Conservation (phyloP, 2,113 vertebrate genomes). For the Petrocephalus zakoni region DNA sequence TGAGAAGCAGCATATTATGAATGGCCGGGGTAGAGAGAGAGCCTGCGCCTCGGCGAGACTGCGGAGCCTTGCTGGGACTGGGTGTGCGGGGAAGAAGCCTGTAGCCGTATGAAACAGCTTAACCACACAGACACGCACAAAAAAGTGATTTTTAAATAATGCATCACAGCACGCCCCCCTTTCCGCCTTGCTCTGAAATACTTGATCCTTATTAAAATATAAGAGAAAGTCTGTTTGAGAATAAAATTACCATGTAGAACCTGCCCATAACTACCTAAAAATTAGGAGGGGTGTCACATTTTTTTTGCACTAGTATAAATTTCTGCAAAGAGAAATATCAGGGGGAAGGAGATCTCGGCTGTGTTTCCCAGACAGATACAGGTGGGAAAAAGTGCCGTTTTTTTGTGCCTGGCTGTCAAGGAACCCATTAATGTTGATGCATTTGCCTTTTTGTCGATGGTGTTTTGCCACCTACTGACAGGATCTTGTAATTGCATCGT, state of each 20-base stretch:
- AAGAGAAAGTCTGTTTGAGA: not conserved
- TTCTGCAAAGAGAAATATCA: not conserved
- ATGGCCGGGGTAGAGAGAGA: not conserved
- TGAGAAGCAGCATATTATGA: not conserved
- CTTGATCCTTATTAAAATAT: not conserved
- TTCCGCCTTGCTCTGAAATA: not conserved
- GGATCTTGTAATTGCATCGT: slow-evolving; percentile 22
- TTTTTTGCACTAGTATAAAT: not conserved
- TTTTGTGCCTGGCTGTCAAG: not conserved
- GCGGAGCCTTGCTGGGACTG: not conserved
- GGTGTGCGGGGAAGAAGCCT: not conserved
- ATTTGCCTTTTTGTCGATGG: slow-evolving; percentile 9
- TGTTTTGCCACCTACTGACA: slow-evolving; percentile 27
- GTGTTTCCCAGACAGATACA: not conserved
- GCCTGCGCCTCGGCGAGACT: not conserved
- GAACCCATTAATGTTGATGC: slow-evolving; percentile 10
- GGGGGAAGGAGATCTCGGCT: not conserved
- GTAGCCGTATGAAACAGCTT: not conserved
- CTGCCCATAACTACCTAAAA: not conserved
- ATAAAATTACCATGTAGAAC: not conserved
- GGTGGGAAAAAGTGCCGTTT: not conserved
- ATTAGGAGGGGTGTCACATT: not conserved
- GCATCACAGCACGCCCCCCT: not conserved
- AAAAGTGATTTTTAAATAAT: not conserved
- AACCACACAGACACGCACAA: not conserved